Conservation (phyloP, 2,888 invertebrate genomes). For the Amphipoea oculea region DNA sequence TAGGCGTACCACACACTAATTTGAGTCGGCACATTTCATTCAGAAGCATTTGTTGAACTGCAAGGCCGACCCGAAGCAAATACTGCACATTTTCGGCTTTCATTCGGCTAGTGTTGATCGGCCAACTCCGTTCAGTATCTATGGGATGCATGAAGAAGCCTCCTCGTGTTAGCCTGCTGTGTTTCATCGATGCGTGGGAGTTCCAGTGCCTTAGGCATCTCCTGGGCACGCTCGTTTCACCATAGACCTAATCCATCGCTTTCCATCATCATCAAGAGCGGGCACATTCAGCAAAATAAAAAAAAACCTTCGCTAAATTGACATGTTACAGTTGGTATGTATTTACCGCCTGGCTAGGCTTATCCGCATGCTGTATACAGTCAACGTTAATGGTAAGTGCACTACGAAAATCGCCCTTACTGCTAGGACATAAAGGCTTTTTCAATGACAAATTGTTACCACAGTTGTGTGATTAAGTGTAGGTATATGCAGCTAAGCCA, state of each 20-base stretch:
- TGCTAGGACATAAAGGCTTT: neutral
- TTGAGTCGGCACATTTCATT: neutral
- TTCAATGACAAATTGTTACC: neutral
- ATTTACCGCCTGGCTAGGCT: neutral
- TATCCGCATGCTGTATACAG: too few species aligned
- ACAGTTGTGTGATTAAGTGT: neutral
- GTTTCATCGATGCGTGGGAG: too few species aligned
- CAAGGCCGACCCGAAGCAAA: neutral
- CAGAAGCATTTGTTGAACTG: neutral
- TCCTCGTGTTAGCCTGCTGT: too few species aligned
- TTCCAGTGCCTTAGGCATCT: too few species aligned
- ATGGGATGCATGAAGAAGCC: too few species aligned
- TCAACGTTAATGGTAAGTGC: neutral
- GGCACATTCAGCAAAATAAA: too few species aligned
- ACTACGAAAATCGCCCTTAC: neutral
- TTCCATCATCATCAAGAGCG: too few species aligned
- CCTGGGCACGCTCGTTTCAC: too few species aligned
- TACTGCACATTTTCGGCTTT: neutral
- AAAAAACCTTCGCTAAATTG: neutral
- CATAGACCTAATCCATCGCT: too few species aligned
- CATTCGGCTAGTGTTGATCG: rapidly evolving
- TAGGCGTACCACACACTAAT: conserved; percentile 52
- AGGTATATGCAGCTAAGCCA: neutral
- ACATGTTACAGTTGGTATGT: neutral
- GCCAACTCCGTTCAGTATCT: neutral